A percentile compares a stretch with the other conserved stretches of the same genome.
Conservation (phyloP, 2,113 vertebrate species). For the Mionectes macconnelli region DNA sequence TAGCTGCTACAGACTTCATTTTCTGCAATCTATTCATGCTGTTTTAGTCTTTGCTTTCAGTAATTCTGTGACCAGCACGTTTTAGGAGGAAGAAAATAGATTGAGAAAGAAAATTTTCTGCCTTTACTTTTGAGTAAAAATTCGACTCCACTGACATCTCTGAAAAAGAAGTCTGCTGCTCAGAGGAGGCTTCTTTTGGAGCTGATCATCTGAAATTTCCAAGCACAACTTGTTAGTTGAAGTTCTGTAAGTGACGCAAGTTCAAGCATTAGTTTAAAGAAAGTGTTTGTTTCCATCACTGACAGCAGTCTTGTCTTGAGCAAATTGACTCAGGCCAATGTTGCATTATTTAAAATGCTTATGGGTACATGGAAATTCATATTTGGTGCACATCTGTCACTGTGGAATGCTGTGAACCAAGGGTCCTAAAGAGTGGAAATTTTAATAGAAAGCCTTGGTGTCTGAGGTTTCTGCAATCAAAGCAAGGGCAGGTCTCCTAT, state of each 20-base stretch:
- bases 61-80: background rate
- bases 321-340: background rate
- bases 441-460: background rate
- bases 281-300: background rate
- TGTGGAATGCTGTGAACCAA: background rate
- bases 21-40: background rate
- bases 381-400: rapidly evolving
- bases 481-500: background rate
- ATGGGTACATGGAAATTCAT: background rate
- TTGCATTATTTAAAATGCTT: background rate
- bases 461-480: background rate
- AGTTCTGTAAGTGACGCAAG: background rate
- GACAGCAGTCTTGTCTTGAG: background rate
- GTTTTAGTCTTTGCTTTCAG: background rate
- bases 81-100: background rate
- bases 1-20: background rate
- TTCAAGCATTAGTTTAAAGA: background rate
- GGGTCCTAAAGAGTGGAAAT: background rate
- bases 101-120: background rate
- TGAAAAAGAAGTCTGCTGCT: background rate
- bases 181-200: background rate
- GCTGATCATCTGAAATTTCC: background rate
- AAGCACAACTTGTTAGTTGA: background rate
- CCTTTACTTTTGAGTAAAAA: background rate
- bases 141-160: background rate